A percentile compares a stretch with the other conserved stretches of the same genome.
phyloP scores from a whole-genome alignment of 2,797 vertebrate genomes.

The Myotis planiceps region DNA sequence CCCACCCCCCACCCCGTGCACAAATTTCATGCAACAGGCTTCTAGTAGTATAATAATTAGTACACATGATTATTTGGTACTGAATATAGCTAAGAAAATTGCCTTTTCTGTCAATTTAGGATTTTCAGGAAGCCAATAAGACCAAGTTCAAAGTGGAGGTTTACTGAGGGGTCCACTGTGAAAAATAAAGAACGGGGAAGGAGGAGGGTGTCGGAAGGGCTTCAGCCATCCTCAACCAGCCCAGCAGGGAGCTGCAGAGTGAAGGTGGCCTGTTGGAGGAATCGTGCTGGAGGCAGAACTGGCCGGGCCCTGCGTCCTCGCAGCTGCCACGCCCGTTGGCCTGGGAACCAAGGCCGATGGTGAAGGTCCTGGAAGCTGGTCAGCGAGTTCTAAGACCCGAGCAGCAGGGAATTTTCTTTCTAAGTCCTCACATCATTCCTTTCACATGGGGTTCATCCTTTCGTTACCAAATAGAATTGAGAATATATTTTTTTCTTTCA shows the following conservation, averaged over 20 bases:
- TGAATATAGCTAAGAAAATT: slow-evolving; percentile 22
- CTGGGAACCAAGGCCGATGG: neutral
- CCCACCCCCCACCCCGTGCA: too few species aligned
- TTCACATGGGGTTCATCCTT: neutral
- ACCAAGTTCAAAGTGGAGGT: neutral
- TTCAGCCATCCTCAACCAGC: neutral
- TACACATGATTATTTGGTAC: neutral
- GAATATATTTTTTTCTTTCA: neutral
- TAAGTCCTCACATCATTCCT: neutral
- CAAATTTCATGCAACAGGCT: too few species aligned
- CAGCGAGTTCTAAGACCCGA: neutral
- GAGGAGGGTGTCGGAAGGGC: too few species aligned
- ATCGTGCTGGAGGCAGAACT: accelerated
- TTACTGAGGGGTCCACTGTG: neutral
- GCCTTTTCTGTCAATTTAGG: neutral
- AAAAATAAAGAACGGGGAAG: neutral
- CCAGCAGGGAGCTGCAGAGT: neutral
- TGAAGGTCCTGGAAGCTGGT: neutral
- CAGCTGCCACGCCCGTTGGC: accelerated
- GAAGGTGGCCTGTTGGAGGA: neutral
- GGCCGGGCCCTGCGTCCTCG: too few species aligned
- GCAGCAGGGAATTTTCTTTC: neutral
- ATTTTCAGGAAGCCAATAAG: neutral
- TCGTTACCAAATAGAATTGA: neutral
- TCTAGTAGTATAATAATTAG: neutral